Conservation (phyloP, 2,888 invertebrate species). For the Pandemis heparana region DNA sequence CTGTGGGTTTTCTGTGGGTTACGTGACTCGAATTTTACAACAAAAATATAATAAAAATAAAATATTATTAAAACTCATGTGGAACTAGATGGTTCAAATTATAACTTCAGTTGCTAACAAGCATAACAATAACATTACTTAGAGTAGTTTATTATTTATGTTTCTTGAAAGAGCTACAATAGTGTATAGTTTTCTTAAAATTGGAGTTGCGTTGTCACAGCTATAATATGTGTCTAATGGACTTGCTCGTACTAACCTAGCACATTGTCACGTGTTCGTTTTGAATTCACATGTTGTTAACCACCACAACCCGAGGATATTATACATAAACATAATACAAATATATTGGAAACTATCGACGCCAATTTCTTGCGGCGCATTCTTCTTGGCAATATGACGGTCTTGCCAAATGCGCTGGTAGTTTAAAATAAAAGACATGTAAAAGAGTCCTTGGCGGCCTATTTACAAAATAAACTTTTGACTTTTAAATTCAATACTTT, state of each 20-base stretch:
- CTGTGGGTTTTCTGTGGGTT: constrained; percentile 1
- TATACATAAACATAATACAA: neutral
- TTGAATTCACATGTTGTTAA: constrained; percentile 26
- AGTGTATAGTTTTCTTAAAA: neutral
- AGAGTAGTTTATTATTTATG: neutral
- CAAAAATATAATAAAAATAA: neutral
- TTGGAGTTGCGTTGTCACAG: constrained; percentile 11
- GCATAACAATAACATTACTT: too few species aligned
- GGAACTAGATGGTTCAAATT: too few species aligned
- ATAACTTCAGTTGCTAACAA: too few species aligned
- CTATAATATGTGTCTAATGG: constrained; percentile 5
- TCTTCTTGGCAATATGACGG: too few species aligned
- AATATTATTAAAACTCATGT: too few species aligned
- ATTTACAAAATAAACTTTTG: too few species aligned
- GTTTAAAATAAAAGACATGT: too few species aligned
- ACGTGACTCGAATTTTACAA: constrained; percentile 17
- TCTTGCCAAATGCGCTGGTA: too few species aligned
- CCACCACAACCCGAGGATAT: constrained; percentile 14
- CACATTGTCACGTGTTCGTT: constrained; percentile 27
- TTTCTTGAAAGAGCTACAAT: neutral
- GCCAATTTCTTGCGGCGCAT: too few species aligned
- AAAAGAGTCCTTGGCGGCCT: too few species aligned
- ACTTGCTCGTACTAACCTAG: constrained; percentile 24
- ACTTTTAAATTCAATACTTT: too few species aligned
- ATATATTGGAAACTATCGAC: neutral